These are phyloP conservation scores for Myrmophylax atrothorax DNA, from an alignment of 2,113 vertebrate species.

Conservation along the genomic window DNA sequence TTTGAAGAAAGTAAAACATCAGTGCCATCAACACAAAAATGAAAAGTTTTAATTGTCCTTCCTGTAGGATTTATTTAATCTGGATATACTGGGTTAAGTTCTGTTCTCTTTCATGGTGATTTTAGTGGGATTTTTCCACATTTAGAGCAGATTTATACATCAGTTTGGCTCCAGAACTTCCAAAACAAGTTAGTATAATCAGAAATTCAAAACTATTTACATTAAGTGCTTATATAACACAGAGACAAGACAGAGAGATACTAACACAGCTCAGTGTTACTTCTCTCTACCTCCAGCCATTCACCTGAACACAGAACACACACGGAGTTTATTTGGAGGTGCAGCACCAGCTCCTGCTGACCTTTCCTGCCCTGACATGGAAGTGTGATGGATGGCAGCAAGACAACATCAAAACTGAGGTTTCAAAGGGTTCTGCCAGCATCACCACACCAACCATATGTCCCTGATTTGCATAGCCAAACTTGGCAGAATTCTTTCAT, in stretches of 20 bases:
- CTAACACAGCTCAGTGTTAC: not conserved
- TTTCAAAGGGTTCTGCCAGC: slow-evolving; percentile 66
- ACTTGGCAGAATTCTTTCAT: slow-evolving; percentile 61
- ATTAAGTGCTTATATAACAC: rapidly evolving
- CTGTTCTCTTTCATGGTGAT: not conserved
- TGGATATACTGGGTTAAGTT: not conserved
- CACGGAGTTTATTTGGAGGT: not conserved
- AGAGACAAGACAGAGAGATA: not conserved
- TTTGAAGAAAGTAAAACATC: not conserved
- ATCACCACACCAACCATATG: slow-evolving; percentile 70
- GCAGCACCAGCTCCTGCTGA: slow-evolving; percentile 54
- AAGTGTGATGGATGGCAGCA: slow-evolving; percentile 76
- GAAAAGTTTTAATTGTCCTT: not conserved
- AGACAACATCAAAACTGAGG: slow-evolving; percentile 39
- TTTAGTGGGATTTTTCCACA: not conserved
- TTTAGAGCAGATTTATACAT: not conserved
- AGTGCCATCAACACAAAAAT: not conserved
- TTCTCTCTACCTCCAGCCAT: not conserved
- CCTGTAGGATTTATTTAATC: not conserved
- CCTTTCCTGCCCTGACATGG: slow-evolving; percentile 67
- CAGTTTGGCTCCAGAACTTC: not conserved
- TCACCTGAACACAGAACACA: not conserved
- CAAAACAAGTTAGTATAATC: not conserved
- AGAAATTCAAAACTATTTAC: not conserved
- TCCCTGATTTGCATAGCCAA: slow-evolving; percentile 74